Conservation (phyloP, 23 tunicate species). For the Clavelina lepadiformis region DNA sequence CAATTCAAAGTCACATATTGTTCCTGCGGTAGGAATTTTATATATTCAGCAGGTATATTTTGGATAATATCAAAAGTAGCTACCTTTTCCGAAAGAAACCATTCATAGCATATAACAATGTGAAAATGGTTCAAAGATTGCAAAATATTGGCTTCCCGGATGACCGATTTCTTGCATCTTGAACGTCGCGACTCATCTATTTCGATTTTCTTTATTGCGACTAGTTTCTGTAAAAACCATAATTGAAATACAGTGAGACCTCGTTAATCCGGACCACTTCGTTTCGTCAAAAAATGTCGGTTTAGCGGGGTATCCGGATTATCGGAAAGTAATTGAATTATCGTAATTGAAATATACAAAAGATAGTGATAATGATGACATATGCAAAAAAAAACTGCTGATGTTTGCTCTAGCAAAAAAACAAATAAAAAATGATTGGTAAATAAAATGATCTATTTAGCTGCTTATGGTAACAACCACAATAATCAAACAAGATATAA, state of each 20-base stretch:
- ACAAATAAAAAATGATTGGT: background rate
- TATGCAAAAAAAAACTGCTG: no score
- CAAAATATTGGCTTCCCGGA: conserved; percentile 78
- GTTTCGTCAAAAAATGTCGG: no score
- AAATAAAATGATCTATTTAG: background rate
- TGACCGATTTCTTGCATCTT: conserved; percentile 66
- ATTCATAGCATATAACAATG: conserved; percentile 88
- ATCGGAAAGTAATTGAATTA: no score
- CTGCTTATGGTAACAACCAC: background rate
- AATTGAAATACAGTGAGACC: background rate
- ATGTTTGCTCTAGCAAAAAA: no score
- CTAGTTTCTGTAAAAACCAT: conserved; percentile 55
- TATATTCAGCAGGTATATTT: background rate
- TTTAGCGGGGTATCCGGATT: no score
- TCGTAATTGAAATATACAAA: no score
- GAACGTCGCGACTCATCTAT: conserved; percentile 78
- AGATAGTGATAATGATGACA: no score
- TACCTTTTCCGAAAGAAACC: conserved; percentile 79
- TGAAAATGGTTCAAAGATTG: conserved; percentile 60
- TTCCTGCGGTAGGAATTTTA: background rate
- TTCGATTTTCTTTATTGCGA: conserved; percentile 79
- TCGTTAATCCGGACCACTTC: no score
- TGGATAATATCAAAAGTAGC: background rate
- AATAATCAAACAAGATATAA: no score
- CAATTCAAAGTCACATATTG: no score